phyloP scores from a whole-genome alignment of 1,140 invertebrate genomes.

The Drosophila sproati region DNA sequence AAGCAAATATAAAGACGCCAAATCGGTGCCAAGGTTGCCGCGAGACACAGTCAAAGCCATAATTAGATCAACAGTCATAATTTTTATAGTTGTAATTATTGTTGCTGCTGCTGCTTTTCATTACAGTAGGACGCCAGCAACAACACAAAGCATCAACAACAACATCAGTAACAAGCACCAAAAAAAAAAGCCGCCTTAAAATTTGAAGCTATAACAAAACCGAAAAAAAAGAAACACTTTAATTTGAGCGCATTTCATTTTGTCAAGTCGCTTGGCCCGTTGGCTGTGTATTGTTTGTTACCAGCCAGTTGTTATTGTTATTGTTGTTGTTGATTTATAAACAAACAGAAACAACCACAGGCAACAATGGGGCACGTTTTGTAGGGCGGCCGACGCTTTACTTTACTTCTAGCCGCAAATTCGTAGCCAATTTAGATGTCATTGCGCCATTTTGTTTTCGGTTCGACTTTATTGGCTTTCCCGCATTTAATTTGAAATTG shows the following conservation, averaged over 20 bases:
- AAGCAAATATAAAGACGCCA: conserved; percentile 9
- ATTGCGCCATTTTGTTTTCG: conserved; percentile 68
- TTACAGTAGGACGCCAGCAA: conserved; percentile 36
- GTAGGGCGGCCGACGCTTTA: conserved; percentile 32
- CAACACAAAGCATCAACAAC: conserved; percentile 43
- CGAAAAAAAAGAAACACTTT: conserved; percentile 57
- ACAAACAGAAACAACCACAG: conserved; percentile 25
- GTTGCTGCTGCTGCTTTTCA: conserved; percentile 21
- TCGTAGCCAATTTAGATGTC: conserved; percentile 73
- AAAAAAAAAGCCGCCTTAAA: conserved; percentile 45
- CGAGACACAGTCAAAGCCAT: conserved; percentile 64
- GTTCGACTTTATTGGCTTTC: conserved; percentile 48
- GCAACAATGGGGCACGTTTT: conserved; percentile 43
- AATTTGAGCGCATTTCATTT: conserved; percentile 75
- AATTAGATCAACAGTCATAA: conserved; percentile 81
- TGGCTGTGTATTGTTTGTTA: conserved; percentile 42
- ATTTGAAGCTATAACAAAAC: conserved; percentile 44
- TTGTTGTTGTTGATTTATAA: conserved; percentile 22
- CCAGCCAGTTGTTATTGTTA: conserved; percentile 13
- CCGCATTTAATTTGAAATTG: conserved; percentile 55
- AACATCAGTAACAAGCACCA: conserved; percentile 12
- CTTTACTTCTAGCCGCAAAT: conserved; percentile 41
- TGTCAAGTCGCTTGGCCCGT: conserved; percentile 64
- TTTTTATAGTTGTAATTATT: conserved; percentile 69
- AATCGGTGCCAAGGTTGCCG: conserved; percentile 74